Evolutionary conservation across 2,797 vertebrate genomes (phyloP).

Genomic region (Pteronotus mesoamericanus): DNA sequence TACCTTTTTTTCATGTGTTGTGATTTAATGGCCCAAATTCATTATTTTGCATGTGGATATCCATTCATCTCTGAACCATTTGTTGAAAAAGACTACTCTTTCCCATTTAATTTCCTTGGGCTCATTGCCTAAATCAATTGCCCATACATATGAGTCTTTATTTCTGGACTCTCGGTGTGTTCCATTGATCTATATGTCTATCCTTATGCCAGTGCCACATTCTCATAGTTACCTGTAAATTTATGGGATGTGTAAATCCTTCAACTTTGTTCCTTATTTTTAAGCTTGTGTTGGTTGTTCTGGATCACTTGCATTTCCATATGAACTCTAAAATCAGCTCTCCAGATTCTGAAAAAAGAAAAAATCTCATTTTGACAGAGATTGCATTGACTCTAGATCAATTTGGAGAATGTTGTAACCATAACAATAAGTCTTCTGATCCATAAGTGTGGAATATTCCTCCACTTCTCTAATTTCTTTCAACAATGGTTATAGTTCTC

Average conservation of each 20-base stretch:
- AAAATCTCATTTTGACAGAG: not conserved
- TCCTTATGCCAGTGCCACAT: not conserved
- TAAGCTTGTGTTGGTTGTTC: not conserved
- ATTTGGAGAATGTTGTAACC: not conserved
- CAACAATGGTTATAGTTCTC: not conserved
- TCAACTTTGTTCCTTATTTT: not conserved
- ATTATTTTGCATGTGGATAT: not conserved
- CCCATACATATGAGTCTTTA: not conserved
- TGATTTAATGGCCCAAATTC: not conserved
- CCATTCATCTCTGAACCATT: not conserved
- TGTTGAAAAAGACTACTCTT: not conserved
- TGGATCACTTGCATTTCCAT: not conserved
- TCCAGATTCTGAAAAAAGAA: not conserved
- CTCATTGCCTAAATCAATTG: not conserved
- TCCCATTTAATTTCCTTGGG: not conserved
- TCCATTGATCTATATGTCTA: not conserved
- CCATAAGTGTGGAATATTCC: not conserved
- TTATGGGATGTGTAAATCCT: not conserved
- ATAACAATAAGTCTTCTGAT: not conserved
- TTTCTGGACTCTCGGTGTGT: not conserved
- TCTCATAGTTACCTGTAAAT: not conserved
- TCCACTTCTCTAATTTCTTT: not conserved
- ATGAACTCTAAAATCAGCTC: not conserved
- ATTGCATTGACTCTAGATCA: not conserved
- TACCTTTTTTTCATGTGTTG: not conserved